Evolutionary conservation across 2,113 vertebrate species (phyloP).

Genomic region (Origma solitaria): DNA sequence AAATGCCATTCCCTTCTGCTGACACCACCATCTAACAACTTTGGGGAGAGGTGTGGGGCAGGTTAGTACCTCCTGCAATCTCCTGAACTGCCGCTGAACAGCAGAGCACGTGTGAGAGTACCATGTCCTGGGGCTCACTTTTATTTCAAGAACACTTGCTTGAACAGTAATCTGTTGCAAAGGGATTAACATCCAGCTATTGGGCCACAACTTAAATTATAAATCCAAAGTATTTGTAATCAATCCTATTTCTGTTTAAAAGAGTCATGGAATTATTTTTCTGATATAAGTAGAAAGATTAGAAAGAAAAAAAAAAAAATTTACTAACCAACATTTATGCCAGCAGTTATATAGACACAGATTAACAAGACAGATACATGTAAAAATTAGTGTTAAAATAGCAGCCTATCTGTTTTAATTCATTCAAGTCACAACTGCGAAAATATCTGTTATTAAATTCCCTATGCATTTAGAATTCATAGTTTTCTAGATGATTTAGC

Average conservation of each 20-base stretch:
- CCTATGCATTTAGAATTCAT: not conserved
- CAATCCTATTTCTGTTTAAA: not conserved
- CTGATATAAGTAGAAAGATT: not conserved
- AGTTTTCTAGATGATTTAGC: not conserved
- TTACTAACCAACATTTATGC: not conserved
- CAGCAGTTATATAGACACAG: not conserved
- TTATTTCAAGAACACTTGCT: not conserved
- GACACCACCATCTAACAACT: not conserved
- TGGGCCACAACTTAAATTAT: not conserved
- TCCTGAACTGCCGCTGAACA: not conserved
- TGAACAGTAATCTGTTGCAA: not conserved
- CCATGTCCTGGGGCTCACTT: not conserved
- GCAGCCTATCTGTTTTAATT: not conserved
- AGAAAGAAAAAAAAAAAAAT: not conserved
- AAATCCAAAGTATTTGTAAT: not conserved
- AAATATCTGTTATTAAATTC: constrained; percentile 14
- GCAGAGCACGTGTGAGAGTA: not conserved
- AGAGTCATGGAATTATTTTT: not conserved
- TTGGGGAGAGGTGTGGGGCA: not conserved
- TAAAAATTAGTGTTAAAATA: not conserved
- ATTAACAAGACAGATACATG: not conserved
- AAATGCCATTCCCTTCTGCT: not conserved
- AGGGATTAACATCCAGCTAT: not conserved
- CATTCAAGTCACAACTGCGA: not conserved
- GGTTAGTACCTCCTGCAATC: not conserved